Percentiles rank a stretch among this genome's conserved stretches.
Conservation (phyloP, 2,113 vertebrate species). For the Rousettus leschenaultii region DNA sequence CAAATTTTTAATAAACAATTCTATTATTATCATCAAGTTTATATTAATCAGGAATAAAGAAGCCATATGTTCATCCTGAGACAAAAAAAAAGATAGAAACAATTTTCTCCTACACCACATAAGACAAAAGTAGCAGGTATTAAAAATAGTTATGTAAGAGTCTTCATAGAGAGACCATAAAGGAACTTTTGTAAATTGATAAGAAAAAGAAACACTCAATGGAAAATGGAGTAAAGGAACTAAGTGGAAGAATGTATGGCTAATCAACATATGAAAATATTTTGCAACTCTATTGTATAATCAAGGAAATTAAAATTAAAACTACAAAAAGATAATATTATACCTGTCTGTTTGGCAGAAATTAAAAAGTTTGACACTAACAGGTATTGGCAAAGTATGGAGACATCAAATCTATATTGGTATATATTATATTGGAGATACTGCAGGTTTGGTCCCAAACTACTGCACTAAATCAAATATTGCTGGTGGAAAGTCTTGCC, state of each 20-base stretch:
- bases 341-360: background rate
- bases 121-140: background rate
- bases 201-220: background rate
- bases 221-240: background rate
- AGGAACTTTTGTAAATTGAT: background rate
- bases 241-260: background rate
- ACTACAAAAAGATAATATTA: background rate
- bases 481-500: background rate
- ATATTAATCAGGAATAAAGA: background rate
- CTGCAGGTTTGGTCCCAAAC: background rate
- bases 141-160: background rate
- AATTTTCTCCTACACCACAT: background rate
- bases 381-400: background rate
- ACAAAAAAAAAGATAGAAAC: background rate
- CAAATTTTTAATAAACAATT: background rate
- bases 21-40: background rate
- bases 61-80: background rate
- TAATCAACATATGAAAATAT: background rate
- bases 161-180: background rate
- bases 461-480: background rate
- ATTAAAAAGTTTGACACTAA: background rate
- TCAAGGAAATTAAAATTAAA: background rate
- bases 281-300: background rate
- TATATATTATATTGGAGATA: background rate
- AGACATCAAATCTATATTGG: background rate